phyloP scores from a whole-genome alignment of 1,140 invertebrate genomes.

The Anadara kagoshimensis region DNA sequence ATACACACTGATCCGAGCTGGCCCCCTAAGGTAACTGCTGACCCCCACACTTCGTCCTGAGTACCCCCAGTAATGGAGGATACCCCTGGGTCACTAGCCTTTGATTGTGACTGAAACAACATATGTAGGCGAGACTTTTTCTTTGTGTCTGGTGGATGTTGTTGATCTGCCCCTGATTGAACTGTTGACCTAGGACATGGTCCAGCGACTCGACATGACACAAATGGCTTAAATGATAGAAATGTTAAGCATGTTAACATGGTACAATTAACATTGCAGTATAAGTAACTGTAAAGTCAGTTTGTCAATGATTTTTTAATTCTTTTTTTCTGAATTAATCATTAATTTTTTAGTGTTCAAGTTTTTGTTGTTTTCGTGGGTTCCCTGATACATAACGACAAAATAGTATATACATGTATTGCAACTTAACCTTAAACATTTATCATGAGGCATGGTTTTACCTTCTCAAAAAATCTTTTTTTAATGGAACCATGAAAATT shows the following conservation, averaged over 20 bases:
- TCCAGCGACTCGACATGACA: constrained; percentile 75
- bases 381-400: no score
- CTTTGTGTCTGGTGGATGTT: constrained; percentile 35
- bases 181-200: constrained; percentile 41
- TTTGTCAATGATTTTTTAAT: no score
- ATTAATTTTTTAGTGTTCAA: no score
- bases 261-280: not conserved
- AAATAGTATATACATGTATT: no score
- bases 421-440: no score
- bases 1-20: constrained; percentile 77
- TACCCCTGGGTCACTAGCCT: constrained; percentile 73
- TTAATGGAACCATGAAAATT: no score
- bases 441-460: no score
- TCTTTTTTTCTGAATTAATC: no score
- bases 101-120: constrained; percentile 44
- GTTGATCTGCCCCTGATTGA: constrained; percentile 26
- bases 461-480: no score
- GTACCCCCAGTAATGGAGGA: constrained; percentile 76
- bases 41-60: constrained; percentile 77
- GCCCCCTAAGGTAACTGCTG: constrained; percentile 74
- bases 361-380: no score
- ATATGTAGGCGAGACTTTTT: constrained; percentile 51
- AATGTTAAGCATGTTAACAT: not conserved
- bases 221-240: constrained; percentile 73
- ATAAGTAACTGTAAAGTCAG: no score